Evolutionary conservation across 2,888 invertebrate species (phyloP).

Genomic region (Syritta pipiens): DNA sequence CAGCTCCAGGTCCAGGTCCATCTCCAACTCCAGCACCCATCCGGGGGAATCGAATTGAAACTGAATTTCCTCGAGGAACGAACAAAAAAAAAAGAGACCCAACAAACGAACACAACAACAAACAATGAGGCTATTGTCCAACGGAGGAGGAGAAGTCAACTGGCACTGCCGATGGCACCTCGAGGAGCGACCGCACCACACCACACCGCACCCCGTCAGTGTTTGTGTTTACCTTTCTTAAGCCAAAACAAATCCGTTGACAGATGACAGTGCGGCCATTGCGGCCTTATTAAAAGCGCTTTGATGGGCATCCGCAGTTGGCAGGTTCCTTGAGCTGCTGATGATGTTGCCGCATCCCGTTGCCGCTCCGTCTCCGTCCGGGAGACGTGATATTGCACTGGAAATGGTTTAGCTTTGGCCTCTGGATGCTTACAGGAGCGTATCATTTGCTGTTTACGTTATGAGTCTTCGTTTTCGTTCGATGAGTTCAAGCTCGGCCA

Average conservation of each 20-base stretch:
- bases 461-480: slow-evolving; percentile 34
- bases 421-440: slow-evolving; percentile 21
- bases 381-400: background rate
- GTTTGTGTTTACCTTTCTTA: slow-evolving; percentile 47
- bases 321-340: slow-evolving; percentile 47
- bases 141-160: slow-evolving; percentile 1
- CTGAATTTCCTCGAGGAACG: slow-evolving; percentile 20
- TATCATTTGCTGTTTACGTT: slow-evolving; percentile 38
- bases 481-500: slow-evolving; percentile 6
- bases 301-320: slow-evolving; percentile 62
- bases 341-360: too few species aligned
- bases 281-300: slow-evolving; percentile 62
- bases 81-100: slow-evolving; percentile 4
- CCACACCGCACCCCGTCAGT: slow-evolving; percentile 1
- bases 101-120: slow-evolving; percentile 19
- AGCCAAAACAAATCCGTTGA: slow-evolving; percentile 62
- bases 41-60: slow-evolving; percentile 14
- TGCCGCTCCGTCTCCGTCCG: too few species aligned
- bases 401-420: background rate
- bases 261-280: slow-evolving; percentile 59
- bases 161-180: slow-evolving; percentile 47
- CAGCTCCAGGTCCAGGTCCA: background rate
- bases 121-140: slow-evolving; percentile 63
- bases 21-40: background rate
- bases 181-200: slow-evolving; percentile 16